These are phyloP conservation scores for Polydrusus tereticollis DNA, from an alignment of 2,888 invertebrate genomes.

Conservation along the genomic window DNA sequence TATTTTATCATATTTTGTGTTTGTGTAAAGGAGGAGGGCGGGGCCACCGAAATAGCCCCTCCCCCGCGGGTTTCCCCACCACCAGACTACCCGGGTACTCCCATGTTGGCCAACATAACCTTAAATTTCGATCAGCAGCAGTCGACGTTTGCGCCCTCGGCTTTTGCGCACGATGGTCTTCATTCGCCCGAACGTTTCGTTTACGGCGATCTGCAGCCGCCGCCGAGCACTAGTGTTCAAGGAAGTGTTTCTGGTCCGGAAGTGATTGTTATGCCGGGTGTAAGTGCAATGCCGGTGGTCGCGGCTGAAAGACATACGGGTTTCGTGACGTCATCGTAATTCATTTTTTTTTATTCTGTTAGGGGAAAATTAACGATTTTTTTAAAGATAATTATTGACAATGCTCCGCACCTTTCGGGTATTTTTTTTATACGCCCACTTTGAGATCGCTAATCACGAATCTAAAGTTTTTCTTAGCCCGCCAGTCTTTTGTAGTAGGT, in stretches of 20 bases:
- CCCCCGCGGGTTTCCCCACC: slow-evolving; percentile 63
- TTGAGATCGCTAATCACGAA: too few relatives aligned
- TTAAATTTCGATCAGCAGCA: slow-evolving; percentile 47
- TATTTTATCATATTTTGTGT: neutral
- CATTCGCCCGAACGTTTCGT: slow-evolving; percentile 16
- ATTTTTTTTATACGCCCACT: too few relatives aligned
- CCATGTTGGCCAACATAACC: slow-evolving; percentile 53
- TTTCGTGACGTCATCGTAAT: slow-evolving; percentile 1
- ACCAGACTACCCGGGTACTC: slow-evolving; percentile 66
- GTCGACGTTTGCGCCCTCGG: slow-evolving; percentile 53
- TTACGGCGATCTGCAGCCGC: slow-evolving; percentile 22
- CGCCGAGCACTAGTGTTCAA: slow-evolving; percentile 1
- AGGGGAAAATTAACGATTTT: slow-evolving; percentile 2
- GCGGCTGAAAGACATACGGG: slow-evolving; percentile 10
- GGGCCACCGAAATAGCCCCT: slow-evolving; percentile 43
- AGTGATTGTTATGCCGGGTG: slow-evolving; percentile 37
- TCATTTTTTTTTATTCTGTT: too few relatives aligned
- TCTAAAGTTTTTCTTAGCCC: too few relatives aligned
- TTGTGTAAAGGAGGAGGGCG: slow-evolving; percentile 49
- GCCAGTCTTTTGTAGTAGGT: too few relatives aligned
- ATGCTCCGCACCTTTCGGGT: too few relatives aligned
- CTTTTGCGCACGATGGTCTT: slow-evolving; percentile 49
- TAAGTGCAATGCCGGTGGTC: slow-evolving; percentile 20
- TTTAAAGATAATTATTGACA: too few relatives aligned
- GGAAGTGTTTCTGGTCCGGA: slow-evolving; percentile 41